Base-by-base conservation (phyloP, 2,888 invertebrate species). In the Luperina testacea region DNA sequence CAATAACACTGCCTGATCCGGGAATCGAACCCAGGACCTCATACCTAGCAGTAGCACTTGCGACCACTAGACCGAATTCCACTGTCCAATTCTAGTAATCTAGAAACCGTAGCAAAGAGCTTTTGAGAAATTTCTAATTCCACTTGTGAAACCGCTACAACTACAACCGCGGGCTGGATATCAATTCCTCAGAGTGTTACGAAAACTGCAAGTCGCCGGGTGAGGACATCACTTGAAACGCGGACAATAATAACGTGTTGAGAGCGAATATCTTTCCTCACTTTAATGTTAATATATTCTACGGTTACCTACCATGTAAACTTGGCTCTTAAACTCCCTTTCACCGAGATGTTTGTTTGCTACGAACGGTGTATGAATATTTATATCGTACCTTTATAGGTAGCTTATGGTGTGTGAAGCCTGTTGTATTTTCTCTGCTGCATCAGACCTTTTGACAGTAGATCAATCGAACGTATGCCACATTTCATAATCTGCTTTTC, bases 171-270 rank as follows among this genome's bases (percentile, higher is more conserved):
- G 27, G 15, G 27, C 24, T 67, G 24, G 61, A 32, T 42, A 59
- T n/a, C 53, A 63, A 32, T 67, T 72, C 65, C 61, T 69, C 7
- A 0, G 61, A 72, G 76, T 69, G 53, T 63, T 76, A 69, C 80
- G 72, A 75, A 74, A 75, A 80, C 76, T 85, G 87, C 69, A 80
- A 79, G 57, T 83, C 27, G 48, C 65, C 63, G 45, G 78, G 72
- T 75, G n/a, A 63, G 64, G 32, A 73, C 84, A 81, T 77, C 81
- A 75, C 71, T 78, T 70, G 80, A 74, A 72, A 68, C 78, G 77
- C 84, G 74, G 83, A 77, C 76, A 86, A 83, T 85, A 81, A 84
- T 75, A 84, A 81, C 79, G 85, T 84, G 87, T 59, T 73, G 77
- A 79, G 73, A 68, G 27, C 65, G 45, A 48, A 81, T 87, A 84